phyloP scores from a whole-genome alignment of 2,888 invertebrate species.

The Piscicola geometra region DNA sequence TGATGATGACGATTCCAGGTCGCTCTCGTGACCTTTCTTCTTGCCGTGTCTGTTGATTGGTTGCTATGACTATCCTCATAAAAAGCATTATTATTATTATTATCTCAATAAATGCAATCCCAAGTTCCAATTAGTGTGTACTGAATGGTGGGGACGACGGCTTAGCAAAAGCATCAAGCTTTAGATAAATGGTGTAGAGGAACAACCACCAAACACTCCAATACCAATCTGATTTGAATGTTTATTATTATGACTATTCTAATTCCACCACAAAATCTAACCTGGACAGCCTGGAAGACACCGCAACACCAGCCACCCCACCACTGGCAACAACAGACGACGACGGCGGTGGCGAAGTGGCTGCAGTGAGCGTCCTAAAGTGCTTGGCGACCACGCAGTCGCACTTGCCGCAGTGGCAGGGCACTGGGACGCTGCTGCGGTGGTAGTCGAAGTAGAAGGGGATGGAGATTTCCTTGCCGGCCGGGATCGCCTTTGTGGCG shows the following conservation, averaged over 20 bases:
- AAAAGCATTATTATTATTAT: too few species aligned
- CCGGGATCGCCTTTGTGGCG: constrained; percentile 35
- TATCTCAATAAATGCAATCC: too few species aligned
- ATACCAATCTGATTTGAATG: too few species aligned
- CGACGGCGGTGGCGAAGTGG: neutral
- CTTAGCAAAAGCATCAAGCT: too few species aligned
- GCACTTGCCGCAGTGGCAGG: constrained; percentile 36
- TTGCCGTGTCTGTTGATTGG: constrained; percentile 27
- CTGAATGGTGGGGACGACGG: too few species aligned
- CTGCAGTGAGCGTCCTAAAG: constrained; percentile 20
- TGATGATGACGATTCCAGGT: neutral
- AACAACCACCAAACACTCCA: too few species aligned
- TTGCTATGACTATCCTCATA: too few species aligned
- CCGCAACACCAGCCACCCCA: neutral
- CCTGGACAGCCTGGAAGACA: constrained; percentile 4
- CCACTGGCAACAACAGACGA: neutral
- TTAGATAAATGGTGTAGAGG: too few species aligned
- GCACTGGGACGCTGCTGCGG: constrained; percentile 31
- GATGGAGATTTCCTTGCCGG: constrained; percentile 35
- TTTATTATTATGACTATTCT: too few species aligned
- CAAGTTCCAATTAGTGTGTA: too few species aligned
- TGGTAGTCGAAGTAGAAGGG: constrained; percentile 38
- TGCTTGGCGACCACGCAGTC: constrained; percentile 35
- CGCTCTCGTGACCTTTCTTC: constrained; percentile 17
- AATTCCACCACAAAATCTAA: too few species aligned